Evolutionary conservation across 2,888 invertebrate genomes (phyloP), one percentile per base, ranked within the genome.

Genomic region (Eupeodes luniger): DNA sequence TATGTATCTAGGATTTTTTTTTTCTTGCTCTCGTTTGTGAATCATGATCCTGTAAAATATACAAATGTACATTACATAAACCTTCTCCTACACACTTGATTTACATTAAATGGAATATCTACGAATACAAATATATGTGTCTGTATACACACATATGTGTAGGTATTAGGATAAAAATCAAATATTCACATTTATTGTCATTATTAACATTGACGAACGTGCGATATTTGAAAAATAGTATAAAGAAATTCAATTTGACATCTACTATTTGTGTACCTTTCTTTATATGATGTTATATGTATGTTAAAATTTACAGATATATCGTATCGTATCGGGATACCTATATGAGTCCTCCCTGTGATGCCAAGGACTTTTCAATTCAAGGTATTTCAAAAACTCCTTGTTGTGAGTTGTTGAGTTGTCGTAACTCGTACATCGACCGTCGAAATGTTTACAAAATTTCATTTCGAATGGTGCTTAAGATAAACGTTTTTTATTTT

Each of bases 121-220:
- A n/a, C 34, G 34, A 12, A 1, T 47, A 47, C 1, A 9, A 9
- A 40, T 40, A 7, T 9, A 40, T 40, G 7, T 7, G 40, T 40
- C 27, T 27, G 27, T 27, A 27, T 40, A 40, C n/a, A n/a, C n/a
- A 2, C 0, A 7, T 5, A 36, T 40, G 6, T 40, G 40, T 27
- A 27, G 1, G 27, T 27, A 27, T 76, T 74, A 55, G 62, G 51
- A 74, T 83, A 66, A 83, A 59, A 81, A 78, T 83, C 83, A 76
- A 76, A 80, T 80, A 87, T 80, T 83, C 86, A 83, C 86, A 80
- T 70, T 76, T 83, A 87, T 83, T 87, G 86, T 87, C 86, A 53
- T 80, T 72, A 76, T 77, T 83, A 80, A 83, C 86, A 87, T 83
- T 80, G 79, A 57, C 70, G 80, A 83, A 83, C 83, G 83, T 87